phyloP scores from a whole-genome alignment of 2,113 vertebrate genomes.

The Enhydra lutris region DNA sequence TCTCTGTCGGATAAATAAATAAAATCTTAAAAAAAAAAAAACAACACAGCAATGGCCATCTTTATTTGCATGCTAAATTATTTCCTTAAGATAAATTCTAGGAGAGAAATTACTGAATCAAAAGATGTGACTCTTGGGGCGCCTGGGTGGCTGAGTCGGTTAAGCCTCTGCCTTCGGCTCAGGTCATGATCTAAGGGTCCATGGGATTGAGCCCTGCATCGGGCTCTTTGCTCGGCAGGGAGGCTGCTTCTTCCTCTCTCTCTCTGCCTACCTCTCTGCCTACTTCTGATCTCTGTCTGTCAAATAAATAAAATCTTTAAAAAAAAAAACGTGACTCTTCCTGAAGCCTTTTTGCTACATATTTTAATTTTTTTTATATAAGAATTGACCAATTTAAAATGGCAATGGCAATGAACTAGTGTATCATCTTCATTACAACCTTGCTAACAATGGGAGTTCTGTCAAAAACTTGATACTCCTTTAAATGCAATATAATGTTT shows the following conservation, averaged over 20 bases:
- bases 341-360: background rate
- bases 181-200: too few relatives aligned
- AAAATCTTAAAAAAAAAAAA: too few relatives aligned
- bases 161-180: too few relatives aligned
- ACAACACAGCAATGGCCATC: background rate
- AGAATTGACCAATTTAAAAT: background rate
- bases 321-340: background rate
- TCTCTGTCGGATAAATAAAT: too few relatives aligned
- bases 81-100: background rate
- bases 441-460: background rate
- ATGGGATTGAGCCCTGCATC: too few relatives aligned
- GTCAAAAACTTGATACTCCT: background rate
- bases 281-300: too few relatives aligned
- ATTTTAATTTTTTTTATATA: background rate
- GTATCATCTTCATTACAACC: background rate
- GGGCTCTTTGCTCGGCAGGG: too few relatives aligned
- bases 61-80: background rate
- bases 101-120: background rate
- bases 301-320: too few relatives aligned
- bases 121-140: background rate
- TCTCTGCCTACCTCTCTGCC: too few relatives aligned
- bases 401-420: background rate
- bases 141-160: too few relatives aligned
- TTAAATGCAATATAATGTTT: conserved; percentile 40
- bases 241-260: too few relatives aligned